Evolutionary conservation across 2,113 vertebrate species (phyloP).

Genomic region (Corythornis cristatus): DNA sequence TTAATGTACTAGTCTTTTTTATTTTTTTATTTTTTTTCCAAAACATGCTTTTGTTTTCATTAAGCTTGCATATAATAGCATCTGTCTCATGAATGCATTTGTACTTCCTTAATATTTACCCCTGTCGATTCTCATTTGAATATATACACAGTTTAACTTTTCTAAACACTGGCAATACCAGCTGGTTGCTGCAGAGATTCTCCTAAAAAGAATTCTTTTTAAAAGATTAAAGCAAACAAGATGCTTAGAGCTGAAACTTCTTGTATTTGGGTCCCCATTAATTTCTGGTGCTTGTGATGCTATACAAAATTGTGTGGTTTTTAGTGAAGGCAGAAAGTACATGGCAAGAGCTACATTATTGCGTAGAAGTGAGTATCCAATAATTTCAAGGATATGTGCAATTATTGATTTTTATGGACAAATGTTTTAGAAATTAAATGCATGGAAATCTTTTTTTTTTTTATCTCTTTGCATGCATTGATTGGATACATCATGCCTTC

Average conservation of each 20-base stretch:
- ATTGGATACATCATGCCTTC: neutral
- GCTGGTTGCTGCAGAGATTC: neutral
- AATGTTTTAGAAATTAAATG: neutral
- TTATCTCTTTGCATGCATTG: neutral
- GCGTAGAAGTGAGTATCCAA: neutral
- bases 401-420: neutral
- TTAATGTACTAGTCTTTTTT: neutral
- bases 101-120: neutral
- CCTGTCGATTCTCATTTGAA: neutral
- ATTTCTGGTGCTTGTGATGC: neutral
- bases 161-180: neutral
- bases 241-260: neutral
- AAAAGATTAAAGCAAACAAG: neutral
- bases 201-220: neutral
- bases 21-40: neutral
- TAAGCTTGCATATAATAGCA: neutral
- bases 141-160: neutral
- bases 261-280: neutral
- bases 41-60: neutral
- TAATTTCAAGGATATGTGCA: neutral
- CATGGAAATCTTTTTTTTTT: neutral
- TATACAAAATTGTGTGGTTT: neutral
- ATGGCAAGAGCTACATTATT: rapidly evolving
- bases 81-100: neutral
- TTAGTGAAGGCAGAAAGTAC: neutral